phyloP scores from a whole-genome alignment of 1,140 invertebrate genomes.

The Rhagoletis zephyria region DNA sequence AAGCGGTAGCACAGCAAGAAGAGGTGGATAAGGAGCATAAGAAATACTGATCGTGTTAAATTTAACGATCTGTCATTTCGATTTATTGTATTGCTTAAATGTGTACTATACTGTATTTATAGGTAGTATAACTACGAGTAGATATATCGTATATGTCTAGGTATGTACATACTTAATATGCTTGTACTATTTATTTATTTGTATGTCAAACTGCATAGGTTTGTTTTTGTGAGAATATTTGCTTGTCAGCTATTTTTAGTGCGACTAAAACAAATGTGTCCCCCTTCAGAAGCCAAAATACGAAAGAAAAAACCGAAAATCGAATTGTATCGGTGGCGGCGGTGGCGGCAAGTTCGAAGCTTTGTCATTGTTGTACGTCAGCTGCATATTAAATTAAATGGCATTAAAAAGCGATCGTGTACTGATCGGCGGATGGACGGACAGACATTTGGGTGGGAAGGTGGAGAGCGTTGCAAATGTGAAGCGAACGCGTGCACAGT shows the following conservation, averaged over 20 bases:
- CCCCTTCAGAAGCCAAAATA: not conserved
- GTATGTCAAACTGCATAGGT: slow-evolving; percentile 6
- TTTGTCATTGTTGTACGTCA: slow-evolving; percentile 63
- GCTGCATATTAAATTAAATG: slow-evolving; percentile 72
- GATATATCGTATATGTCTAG: slow-evolving; percentile 24
- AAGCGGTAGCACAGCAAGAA: not conserved
- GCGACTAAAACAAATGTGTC: slow-evolving; percentile 15
- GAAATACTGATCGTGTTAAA: slow-evolving; percentile 51
- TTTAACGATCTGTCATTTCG: slow-evolving; percentile 73
- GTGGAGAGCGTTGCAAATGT: not conserved
- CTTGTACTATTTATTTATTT: slow-evolving; percentile 55
- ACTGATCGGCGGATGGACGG: not conserved
- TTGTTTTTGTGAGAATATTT: not conserved
- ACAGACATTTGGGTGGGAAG: not conserved
- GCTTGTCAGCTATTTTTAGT: slow-evolving; percentile 58
- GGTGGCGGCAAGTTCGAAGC: slow-evolving; percentile 9
- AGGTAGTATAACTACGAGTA: slow-evolving; percentile 56
- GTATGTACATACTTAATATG: slow-evolving; percentile 60
- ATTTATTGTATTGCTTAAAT: slow-evolving; percentile 64
- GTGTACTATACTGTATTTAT: slow-evolving; percentile 52
- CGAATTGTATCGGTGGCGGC: slow-evolving; percentile 7
- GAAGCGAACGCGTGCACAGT: not conserved
- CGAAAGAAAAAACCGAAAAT: slow-evolving; percentile 21
- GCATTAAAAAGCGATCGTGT: slow-evolving; percentile 62
- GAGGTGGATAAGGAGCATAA: not conserved